Conservation (phyloP, 2,888 invertebrate genomes). For the Chironomus tentans region DNA sequence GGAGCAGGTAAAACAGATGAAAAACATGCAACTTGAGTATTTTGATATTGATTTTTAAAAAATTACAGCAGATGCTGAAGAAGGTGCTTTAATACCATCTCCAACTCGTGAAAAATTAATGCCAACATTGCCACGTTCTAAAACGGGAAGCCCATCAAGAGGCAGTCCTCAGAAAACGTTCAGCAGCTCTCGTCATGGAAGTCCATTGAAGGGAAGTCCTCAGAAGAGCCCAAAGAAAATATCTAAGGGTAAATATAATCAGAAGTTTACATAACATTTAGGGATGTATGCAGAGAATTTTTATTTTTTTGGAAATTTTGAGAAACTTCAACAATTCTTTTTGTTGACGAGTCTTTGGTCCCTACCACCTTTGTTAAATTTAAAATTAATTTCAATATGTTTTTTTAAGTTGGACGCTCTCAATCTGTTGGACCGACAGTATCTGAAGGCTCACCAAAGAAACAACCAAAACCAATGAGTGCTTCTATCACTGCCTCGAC, state of each 20-base stretch:
- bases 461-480: slow-evolving; percentile 52
- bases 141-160: slow-evolving; percentile 36
- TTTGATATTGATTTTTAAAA: not conserved
- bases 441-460: slow-evolving; percentile 61
- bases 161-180: slow-evolving; percentile 43
- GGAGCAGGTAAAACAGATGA: slow-evolving; percentile 48
- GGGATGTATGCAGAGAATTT: no score
- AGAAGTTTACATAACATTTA: no score
- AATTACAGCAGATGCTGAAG: slow-evolving; percentile 44
- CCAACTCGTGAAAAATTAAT: slow-evolving; percentile 63
- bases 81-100: slow-evolving; percentile 57
- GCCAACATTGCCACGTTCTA: slow-evolving; percentile 49
- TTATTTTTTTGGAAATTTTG: no score
- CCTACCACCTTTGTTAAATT: no score
- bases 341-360: no score
- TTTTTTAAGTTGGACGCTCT: slow-evolving; percentile 50
- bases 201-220: slow-evolving; percentile 46
- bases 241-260: slow-evolving; percentile 37
- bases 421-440: slow-evolving; percentile 60
- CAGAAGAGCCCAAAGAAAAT: slow-evolving; percentile 50
- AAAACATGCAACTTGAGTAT: not conserved
- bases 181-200: slow-evolving; percentile 40
- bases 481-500: slow-evolving; percentile 40
- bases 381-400: not conserved
- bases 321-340: no score